phyloP scores from a whole-genome alignment of 64 coral and sea anemone genomes.

The Cladopsammia gracilis region DNA sequence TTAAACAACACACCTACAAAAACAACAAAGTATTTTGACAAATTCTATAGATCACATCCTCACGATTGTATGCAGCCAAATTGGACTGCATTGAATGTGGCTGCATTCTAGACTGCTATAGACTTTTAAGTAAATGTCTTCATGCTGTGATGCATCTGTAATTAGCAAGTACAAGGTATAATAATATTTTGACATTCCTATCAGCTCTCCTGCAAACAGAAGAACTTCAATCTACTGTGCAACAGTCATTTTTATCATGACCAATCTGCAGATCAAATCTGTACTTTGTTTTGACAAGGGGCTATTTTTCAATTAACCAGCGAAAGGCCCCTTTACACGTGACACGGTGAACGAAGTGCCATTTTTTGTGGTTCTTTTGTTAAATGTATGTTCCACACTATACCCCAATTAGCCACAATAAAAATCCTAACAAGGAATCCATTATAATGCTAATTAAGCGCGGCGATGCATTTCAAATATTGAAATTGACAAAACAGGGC shows the following conservation, averaged over 20 bases:
- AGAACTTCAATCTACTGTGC: background rate
- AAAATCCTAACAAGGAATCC: conserved; percentile 13
- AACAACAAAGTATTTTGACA: background rate
- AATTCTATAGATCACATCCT: background rate
- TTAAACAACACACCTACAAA: background rate
- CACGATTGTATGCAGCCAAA: background rate
- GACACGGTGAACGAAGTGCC: background rate
- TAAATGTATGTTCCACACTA: background rate
- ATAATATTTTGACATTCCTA: background rate
- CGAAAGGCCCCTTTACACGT: background rate
- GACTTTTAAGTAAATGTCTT: no score
- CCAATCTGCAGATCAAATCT: background rate
- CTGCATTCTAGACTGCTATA: background rate
- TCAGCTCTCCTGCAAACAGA: conserved; percentile 19
- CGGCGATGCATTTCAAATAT: background rate
- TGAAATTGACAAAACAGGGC: background rate
- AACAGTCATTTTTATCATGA: background rate
- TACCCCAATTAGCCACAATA: background rate
- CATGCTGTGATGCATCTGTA: background rate
- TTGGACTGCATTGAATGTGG: background rate
- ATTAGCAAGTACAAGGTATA: background rate
- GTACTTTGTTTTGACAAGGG: conserved; percentile 32
- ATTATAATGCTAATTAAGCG: conserved; percentile 38
- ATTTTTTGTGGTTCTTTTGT: conserved; percentile 10
- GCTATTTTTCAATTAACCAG: background rate